Evolutionary conservation across 2,797 vertebrate genomes (phyloP).

Genomic region (Spea hammondii): DNA sequence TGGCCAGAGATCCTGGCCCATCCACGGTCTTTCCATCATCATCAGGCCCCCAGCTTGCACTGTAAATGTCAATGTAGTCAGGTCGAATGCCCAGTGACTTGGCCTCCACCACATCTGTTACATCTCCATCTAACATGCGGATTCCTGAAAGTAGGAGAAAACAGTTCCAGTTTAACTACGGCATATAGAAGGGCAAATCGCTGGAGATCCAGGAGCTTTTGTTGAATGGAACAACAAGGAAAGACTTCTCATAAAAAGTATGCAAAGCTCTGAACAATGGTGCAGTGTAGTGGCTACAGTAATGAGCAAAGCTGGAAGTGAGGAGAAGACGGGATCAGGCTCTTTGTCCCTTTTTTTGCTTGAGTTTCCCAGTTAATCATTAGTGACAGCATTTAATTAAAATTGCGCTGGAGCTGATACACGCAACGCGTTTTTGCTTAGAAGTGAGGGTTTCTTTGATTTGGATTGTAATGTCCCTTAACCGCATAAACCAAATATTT

Average conservation of each 20-base stretch:
- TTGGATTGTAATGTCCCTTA: background rate
- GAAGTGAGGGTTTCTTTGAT: constrained; percentile 5
- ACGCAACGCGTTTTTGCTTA: background rate
- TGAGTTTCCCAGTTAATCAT: background rate
- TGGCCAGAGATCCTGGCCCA: constrained; percentile 73
- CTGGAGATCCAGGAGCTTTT: constrained; percentile 25
- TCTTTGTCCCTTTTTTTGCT: background rate
- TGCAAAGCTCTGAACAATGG: background rate
- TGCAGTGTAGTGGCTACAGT: background rate
- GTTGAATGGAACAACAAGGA: background rate
- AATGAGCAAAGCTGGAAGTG: constrained; percentile 2
- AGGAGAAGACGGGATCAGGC: no score
- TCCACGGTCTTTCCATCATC: constrained; percentile 78
- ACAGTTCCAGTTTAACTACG: constrained; percentile 53
- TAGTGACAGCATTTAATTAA: background rate
- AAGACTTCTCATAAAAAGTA: background rate
- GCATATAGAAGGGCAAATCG: constrained; percentile 39
- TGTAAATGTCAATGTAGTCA: constrained; percentile 79
- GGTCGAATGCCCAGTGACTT: constrained; percentile 76
- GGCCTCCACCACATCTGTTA: constrained; percentile 78
- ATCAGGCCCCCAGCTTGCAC: constrained; percentile 78
- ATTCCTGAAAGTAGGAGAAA: constrained; percentile 68
- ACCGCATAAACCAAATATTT: constrained; percentile 4
- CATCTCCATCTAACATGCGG: constrained; percentile 78
- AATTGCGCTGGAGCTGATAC: background rate